Conservation (phyloP, 1,140 invertebrate genomes). For the Nephila pilipes region DNA sequence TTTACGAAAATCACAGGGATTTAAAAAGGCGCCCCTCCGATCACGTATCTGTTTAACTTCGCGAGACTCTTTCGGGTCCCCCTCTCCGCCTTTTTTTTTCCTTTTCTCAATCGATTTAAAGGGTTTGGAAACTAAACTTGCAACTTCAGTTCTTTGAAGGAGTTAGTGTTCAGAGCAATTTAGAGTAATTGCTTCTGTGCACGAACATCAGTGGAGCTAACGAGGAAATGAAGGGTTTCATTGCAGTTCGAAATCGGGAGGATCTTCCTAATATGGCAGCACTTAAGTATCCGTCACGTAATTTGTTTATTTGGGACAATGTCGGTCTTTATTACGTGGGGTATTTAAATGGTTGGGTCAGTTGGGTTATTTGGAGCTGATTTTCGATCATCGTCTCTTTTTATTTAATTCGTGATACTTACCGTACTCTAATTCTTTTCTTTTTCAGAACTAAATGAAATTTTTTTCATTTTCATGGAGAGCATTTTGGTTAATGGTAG, state of each 20-base stretch:
- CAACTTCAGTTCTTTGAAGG: neutral
- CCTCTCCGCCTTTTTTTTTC: no score
- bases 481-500: neutral
- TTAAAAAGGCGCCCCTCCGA: neutral
- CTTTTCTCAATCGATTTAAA: no score
- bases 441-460: neutral
- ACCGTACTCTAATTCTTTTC: neutral
- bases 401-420: no score
- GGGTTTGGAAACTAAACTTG: no score
- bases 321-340: neutral
- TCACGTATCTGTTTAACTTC: slow-evolving; percentile 22
- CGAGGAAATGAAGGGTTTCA: slow-evolving; percentile 20
- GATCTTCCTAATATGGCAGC: slow-evolving; percentile 28
- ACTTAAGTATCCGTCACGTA: neutral
- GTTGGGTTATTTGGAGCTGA: neutral
- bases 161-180: neutral
- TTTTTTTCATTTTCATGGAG: neutral
- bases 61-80: no score
- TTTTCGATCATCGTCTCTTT: no score
- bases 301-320: slow-evolving; percentile 24
- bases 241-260: neutral
- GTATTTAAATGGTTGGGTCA: neutral
- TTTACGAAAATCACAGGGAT: slow-evolving; percentile 15
- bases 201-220: slow-evolving; percentile 1
- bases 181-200: slow-evolving; percentile 51